Base-by-base conservation (phyloP, 2,797 vertebrate genomes). In the Emydoidea blandingii region DNA sequence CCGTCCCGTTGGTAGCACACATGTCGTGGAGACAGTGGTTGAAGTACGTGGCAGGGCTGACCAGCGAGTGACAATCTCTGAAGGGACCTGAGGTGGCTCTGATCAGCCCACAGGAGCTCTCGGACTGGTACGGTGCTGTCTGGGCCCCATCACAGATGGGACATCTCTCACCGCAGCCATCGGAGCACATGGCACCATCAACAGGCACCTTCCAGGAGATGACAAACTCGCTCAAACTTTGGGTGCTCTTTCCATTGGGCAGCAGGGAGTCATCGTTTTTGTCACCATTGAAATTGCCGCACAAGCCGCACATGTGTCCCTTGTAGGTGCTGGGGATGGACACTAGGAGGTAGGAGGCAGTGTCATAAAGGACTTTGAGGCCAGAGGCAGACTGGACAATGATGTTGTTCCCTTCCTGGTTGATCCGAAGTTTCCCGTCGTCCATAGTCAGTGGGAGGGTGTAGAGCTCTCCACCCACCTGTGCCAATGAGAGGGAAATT, bases 241-340 rank as follows among this genome's bases (percentile, higher is more conserved):
- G 72, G 25, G 25, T 87, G 0, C 95, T 78, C 25, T 95, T 83
- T 21, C 92, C 97, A 7, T 37, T 91, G 79, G 96, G 95, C 4
- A 86, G 86, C 5, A 23, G 41, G 78, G 98, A 95, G 79, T 98
- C 98, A 65, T 98, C 97, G 0, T 37, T 53, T 6, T 97, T 91
- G 74, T 98, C 89, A 41, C 91, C 93, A 95, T 98, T 98, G 82
- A 98, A 98, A 91, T 98, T 98, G 41, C 97, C 98, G 97, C 98
- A 44, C 19, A 98, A 91, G 74, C 98, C 98, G 91, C 97, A 97
- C 76, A 97, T 93, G 78, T 96, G 47, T 92, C 98, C 97, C 9
- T 91, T 90, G 87, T 65, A 65, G 34, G 62, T 65, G 62, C 34
- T 65, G 62, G 62, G 62, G 7, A 65, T 8, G 8, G 34, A 65